These are phyloP conservation scores for Tetraodon nigroviridis DNA, from an alignment of 2,113 vertebrate genomes.

Conservation along the genomic window DNA sequence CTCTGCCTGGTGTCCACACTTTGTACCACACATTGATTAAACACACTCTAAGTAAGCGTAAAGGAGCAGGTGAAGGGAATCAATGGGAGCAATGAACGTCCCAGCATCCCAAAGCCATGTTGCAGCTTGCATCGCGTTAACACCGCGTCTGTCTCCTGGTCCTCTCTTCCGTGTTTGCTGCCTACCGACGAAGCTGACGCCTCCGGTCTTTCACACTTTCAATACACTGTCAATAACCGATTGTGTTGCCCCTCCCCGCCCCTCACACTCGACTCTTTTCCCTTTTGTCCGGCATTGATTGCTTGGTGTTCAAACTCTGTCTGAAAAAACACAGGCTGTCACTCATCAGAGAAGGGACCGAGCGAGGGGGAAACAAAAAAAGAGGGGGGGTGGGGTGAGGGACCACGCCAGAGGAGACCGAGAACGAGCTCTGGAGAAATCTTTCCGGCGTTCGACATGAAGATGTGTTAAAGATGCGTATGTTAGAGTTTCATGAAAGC, in stretches of 20 bases:
- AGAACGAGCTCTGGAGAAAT: constrained; percentile 51
- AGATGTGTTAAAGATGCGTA: constrained; percentile 32
- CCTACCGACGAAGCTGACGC: constrained; percentile 54
- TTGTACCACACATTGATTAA: constrained; percentile 25
- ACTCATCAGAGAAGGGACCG: constrained; percentile 48
- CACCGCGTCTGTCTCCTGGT: constrained; percentile 8
- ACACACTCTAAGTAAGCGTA: neutral
- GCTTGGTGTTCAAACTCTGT: constrained; percentile 63
- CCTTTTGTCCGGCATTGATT: constrained; percentile 74
- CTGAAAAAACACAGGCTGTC: constrained; percentile 73
- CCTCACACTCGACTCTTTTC: constrained; percentile 49
- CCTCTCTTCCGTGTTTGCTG: constrained; percentile 26
- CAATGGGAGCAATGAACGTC: constrained; percentile 18
- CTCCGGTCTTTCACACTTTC: constrained; percentile 68
- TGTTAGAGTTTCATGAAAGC: constrained; percentile 68
- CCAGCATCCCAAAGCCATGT: constrained; percentile 28
- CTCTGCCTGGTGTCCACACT: constrained; percentile 9
- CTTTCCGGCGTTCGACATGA: constrained; percentile 14
- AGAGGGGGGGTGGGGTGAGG: too few relatives aligned
- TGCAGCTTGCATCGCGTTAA: constrained; percentile 17
- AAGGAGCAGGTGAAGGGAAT: constrained; percentile 24
- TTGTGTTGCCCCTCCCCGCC: constrained; percentile 65
- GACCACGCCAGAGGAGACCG: neutral
- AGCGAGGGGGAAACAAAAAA: neutral
- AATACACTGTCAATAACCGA: constrained; percentile 78